Conservation (phyloP, 2,888 invertebrate species). For the Lepetodrilus schrolli region DNA sequence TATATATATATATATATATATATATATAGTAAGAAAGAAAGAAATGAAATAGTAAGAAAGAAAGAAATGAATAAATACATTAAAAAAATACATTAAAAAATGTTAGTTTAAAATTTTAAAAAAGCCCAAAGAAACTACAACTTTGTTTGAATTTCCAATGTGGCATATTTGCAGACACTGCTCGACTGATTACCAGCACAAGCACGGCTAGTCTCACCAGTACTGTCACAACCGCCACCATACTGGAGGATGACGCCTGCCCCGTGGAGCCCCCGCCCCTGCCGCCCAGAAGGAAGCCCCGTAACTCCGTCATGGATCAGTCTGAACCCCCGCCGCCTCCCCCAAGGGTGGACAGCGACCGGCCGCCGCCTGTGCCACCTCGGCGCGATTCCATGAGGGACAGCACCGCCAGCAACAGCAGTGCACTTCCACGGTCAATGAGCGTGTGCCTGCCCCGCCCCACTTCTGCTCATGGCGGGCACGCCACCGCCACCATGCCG, state of each 20-base stretch:
- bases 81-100: too few relatives aligned
- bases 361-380: constrained; percentile 81
- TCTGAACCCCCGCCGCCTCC: constrained; percentile 82
- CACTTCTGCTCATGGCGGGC: constrained; percentile 40
- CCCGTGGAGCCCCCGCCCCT: constrained; percentile 61
- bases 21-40: too few relatives aligned
- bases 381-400: constrained; percentile 74
- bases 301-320: constrained; percentile 76
- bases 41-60: too few relatives aligned
- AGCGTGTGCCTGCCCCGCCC: constrained; percentile 56
- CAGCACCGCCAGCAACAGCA: constrained; percentile 30
- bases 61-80: too few relatives aligned
- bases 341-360: constrained; percentile 79
- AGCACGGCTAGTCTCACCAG: constrained; percentile 27
- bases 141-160: too few relatives aligned
- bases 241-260: constrained; percentile 43
- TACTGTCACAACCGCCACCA: constrained; percentile 29
- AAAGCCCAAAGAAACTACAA: too few relatives aligned
- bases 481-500: constrained; percentile 57
- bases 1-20: too few relatives aligned
- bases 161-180: background rate
- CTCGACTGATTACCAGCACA: constrained; percentile 1
- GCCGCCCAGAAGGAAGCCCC: constrained; percentile 75
- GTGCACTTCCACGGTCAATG: constrained; percentile 50
- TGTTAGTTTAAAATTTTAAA: too few relatives aligned